A percentile compares a stretch with the other conserved stretches of the same genome.
These are phyloP conservation scores for Gouania willdenowi DNA, from an alignment of 2,797 vertebrate species.

Conservation along the genomic window DNA sequence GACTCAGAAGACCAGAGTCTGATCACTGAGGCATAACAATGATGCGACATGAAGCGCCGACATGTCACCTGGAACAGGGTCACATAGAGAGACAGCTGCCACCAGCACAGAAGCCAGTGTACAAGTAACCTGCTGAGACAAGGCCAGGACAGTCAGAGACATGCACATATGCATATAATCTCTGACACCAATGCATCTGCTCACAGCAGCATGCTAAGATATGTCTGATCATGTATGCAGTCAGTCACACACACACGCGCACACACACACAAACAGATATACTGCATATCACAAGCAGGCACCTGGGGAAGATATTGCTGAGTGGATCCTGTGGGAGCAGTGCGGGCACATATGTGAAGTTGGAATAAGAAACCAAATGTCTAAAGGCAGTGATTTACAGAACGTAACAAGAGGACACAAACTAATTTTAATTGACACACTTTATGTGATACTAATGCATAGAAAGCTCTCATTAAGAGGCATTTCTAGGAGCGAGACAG, in stretches of 20 bases:
- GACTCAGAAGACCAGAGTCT: conserved; percentile 32
- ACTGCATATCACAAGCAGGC: neutral
- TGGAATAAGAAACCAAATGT: too few relatives aligned
- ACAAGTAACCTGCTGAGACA: conserved; percentile 18
- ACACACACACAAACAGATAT: conserved; percentile 9
- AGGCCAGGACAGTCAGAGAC: neutral
- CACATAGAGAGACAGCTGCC: conserved; percentile 52
- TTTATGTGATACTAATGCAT: too few relatives aligned
- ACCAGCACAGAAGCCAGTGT: conserved; percentile 20
- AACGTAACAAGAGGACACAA: too few relatives aligned
- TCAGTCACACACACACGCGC: too few relatives aligned
- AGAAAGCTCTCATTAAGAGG: too few relatives aligned
- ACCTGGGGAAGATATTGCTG: neutral
- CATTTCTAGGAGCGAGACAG: too few relatives aligned
- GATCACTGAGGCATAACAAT: conserved; percentile 36
- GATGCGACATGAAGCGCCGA: conserved; percentile 37
- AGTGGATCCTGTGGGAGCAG: neutral
- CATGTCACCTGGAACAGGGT: conserved; percentile 37
- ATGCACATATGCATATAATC: conserved; percentile 4
- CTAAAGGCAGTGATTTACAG: too few relatives aligned
- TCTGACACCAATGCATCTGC: neutral
- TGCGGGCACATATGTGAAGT: neutral
- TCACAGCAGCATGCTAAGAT: conserved; percentile 3
- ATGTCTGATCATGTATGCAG: conserved; percentile 9
- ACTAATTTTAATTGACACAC: too few relatives aligned